Percentiles rank a stretch among this genome's conserved stretches.
Evolutionary conservation across 2,113 vertebrate species (phyloP).

Genomic region (Tetraodon nigroviridis): DNA sequence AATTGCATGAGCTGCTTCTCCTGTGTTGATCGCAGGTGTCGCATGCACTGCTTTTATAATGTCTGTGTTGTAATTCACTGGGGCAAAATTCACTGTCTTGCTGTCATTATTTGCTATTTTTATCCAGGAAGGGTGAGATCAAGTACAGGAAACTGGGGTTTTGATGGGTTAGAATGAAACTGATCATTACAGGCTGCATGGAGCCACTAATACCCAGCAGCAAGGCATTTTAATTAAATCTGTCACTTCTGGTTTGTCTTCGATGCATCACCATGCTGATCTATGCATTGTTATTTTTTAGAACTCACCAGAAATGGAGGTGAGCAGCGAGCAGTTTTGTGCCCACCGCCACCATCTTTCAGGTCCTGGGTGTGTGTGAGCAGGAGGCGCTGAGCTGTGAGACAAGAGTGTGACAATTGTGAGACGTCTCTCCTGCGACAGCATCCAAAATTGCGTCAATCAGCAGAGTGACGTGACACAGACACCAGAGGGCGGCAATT

Average conservation of each 20-base stretch:
- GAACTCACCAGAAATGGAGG: slow-evolving; percentile 9
- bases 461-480: slow-evolving; percentile 56
- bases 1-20: slow-evolving; percentile 13
- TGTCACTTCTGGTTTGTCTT: slow-evolving; percentile 56
- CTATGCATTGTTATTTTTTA: slow-evolving; percentile 36
- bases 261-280: slow-evolving; percentile 52
- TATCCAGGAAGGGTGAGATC: no score
- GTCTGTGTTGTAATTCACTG: slow-evolving; percentile 45
- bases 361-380: slow-evolving; percentile 5
- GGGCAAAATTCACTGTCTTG: slow-evolving; percentile 49
- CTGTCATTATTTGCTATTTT: no score
- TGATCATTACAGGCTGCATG: slow-evolving; percentile 40
- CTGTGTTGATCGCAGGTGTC: not conserved
- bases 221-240: slow-evolving; percentile 50
- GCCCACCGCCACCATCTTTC: no score
- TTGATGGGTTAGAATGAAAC: slow-evolving; percentile 8
- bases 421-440: slow-evolving; percentile 47
- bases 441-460: slow-evolving; percentile 42
- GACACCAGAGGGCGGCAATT: slow-evolving; percentile 65
- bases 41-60: no score
- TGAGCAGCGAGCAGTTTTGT: not conserved
- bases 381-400: slow-evolving; percentile 29
- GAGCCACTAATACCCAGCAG: slow-evolving; percentile 53
- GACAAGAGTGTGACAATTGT: slow-evolving; percentile 30
- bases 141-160: slow-evolving; percentile 10